Evolutionary conservation across 2,113 vertebrate genomes (phyloP).

Genomic region (Thamnophis sirtalis): DNA sequence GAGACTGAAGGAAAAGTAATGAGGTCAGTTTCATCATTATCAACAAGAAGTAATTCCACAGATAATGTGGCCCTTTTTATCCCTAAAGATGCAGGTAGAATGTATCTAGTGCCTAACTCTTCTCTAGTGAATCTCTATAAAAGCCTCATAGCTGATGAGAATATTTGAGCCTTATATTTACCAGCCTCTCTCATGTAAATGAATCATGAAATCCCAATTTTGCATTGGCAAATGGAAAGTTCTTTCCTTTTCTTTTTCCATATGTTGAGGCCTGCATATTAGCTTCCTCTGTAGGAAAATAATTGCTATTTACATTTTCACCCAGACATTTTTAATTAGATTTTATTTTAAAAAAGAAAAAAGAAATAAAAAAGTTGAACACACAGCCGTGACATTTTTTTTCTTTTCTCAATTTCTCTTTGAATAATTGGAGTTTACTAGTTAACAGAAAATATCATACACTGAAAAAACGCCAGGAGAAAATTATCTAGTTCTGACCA

Average conservation of each 20-base stretch:
- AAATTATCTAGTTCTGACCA: background rate
- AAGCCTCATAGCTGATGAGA: background rate
- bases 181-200: slow-evolving; percentile 23
- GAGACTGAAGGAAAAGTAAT: slow-evolving; percentile 9
- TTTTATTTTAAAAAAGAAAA: background rate
- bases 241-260: slow-evolving; percentile 26
- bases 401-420: background rate
- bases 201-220: slow-evolving; percentile 4
- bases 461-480: background rate
- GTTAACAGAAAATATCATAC: background rate
- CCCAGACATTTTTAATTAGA: background rate
- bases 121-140: background rate
- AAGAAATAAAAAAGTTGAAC: background rate
- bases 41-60: slow-evolving; percentile 27
- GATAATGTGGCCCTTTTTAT: slow-evolving; percentile 4
- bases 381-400: background rate
- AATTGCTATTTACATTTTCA: background rate
- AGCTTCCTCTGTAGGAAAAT: background rate
- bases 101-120: background rate
- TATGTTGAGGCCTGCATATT: background rate
- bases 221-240: slow-evolving; percentile 19
- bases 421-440: background rate
- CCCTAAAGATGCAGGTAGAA: slow-evolving; percentile 16
- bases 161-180: background rate
- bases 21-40: slow-evolving; percentile 3